These are phyloP conservation scores for Morpho achilles DNA, from an alignment of 2,888 invertebrate genomes.

Conservation along the genomic window DNA sequence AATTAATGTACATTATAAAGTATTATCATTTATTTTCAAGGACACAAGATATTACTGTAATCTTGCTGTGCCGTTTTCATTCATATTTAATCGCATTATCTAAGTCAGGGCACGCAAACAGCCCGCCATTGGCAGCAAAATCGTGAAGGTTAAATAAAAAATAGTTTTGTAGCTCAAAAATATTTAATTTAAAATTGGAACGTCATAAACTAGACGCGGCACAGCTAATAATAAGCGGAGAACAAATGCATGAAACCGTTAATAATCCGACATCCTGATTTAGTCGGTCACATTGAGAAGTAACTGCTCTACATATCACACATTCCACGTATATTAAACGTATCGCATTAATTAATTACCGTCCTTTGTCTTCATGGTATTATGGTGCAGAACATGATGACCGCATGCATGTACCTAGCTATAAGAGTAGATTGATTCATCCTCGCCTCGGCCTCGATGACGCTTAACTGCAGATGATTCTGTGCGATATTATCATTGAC, in stretches of 20 bases:
- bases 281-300: slow-evolving; percentile 20
- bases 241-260: slow-evolving; percentile 10
- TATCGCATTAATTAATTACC: slow-evolving; percentile 31
- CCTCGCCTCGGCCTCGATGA: slow-evolving; percentile 18
- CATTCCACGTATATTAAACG: slow-evolving; percentile 31
- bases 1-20: too few relatives aligned
- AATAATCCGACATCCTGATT: slow-evolving; percentile 22
- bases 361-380: slow-evolving; percentile 30
- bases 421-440: slow-evolving; percentile 24
- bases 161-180: too few relatives aligned
- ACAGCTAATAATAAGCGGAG: not conserved
- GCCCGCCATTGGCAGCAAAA: too few relatives aligned
- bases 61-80: too few relatives aligned
- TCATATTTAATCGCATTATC: too few relatives aligned
- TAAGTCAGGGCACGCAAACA: too few relatives aligned
- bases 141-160: too few relatives aligned
- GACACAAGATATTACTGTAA: too few relatives aligned
- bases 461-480: slow-evolving; percentile 10
- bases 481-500: slow-evolving; percentile 10
- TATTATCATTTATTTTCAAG: too few relatives aligned
- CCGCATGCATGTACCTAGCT: slow-evolving; percentile 25
- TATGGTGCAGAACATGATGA: slow-evolving; percentile 28
- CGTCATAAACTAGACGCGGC: not conserved
- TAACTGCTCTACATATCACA: slow-evolving; percentile 19
- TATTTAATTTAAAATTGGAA: not conserved